phyloP scores from a whole-genome alignment of 2,797 vertebrate genomes.

The Peromyscus attwateri region DNA sequence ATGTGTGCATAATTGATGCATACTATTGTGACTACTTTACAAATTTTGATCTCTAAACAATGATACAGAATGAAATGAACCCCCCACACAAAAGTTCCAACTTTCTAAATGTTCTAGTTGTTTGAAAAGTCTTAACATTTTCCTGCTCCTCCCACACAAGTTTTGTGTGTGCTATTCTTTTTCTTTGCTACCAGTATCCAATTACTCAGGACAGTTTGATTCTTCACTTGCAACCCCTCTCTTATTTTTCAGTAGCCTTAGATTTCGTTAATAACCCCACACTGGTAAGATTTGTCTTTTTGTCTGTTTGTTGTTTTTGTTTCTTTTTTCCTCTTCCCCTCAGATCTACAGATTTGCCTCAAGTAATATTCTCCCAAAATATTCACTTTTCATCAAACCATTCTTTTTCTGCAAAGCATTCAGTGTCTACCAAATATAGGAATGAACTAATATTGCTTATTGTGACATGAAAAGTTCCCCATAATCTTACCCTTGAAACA shows the following conservation, averaged over 20 bases:
- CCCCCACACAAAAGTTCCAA: neutral
- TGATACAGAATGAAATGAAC: neutral
- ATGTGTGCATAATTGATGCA: neutral
- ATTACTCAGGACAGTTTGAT: neutral
- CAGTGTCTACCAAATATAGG: neutral
- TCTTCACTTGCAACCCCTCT: neutral
- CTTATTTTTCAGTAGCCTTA: neutral
- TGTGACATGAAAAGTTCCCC: neutral
- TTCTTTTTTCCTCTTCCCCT: neutral
- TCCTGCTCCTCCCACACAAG: neutral
- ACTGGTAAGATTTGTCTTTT: neutral
- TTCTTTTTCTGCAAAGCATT: neutral
- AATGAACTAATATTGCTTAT: neutral
- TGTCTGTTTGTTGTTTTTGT: neutral
- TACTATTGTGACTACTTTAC: neutral
- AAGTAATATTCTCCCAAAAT: neutral
- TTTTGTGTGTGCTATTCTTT: neutral
- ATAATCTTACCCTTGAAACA: neutral
- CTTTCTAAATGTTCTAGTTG: neutral
- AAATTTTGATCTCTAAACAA: neutral
- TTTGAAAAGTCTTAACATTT: conserved; percentile 21
- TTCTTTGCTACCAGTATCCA: neutral
- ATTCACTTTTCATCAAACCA: neutral
- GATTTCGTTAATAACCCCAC: neutral
- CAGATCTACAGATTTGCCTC: neutral